Base-by-base conservation (phyloP, 2,113 vertebrate species). In the Thryonomys swinderianus region DNA sequence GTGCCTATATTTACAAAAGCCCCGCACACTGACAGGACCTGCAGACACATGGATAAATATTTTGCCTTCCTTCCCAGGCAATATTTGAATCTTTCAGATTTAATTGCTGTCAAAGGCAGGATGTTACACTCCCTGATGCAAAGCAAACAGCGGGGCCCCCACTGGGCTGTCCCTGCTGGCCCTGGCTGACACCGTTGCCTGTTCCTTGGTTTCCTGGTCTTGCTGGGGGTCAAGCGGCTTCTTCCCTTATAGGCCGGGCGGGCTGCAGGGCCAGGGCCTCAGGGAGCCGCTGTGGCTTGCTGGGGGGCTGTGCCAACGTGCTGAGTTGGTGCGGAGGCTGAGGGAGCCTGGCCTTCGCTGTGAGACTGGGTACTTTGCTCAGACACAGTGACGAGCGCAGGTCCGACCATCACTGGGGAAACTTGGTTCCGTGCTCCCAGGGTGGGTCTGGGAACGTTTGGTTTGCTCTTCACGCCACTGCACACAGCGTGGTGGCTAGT, bases 21-120 rank as follows among this genome's bases (percentile, higher is more conserved):
- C 98, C 98, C 96, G 98, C 98, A 94, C 84, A 96, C 98, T 98
- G 98, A 98, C 98, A 98, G 98, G 98, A 98, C 98, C 98, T 98
- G 98, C 97, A 96, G 97, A 97, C 98, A 93, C 98, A 97, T 97
- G 98, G 97, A 92, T 98, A 98, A 98, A 98, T 98, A 98, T 98
- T 98, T 98, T 98, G 98, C 97, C 96, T 98, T 98, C 97, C 7
- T 95, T 98, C 93, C 95, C 96, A 96, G 96, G 92, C 98, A 98
- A 98, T 98, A 97, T 98, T 98, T 98, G 97, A 96, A 94, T 98
- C 97, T 98, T 97, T 98, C 97, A 95, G 90, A 96, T 98, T 96
- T 98, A 98, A 98, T 99, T 98, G 98, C 98, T 98, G 96, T 98
- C 98, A 98, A 93, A 98, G 97, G 96, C 97, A 98, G 97, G 97